Evolutionary conservation across 2,113 vertebrate species (phyloP).

Genomic region (Bos javanicus): DNA sequence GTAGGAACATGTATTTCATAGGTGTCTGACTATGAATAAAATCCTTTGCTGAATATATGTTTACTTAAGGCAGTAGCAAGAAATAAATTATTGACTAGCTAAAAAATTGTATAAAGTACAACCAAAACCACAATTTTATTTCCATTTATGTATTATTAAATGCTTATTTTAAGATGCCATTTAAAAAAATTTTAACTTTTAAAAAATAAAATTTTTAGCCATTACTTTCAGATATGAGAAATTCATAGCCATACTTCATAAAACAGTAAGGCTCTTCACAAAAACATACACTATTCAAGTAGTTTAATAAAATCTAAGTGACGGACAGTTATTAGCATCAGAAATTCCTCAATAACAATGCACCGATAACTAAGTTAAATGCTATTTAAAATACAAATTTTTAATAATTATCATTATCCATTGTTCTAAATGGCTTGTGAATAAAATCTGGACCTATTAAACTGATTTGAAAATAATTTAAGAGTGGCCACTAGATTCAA

Average conservation of each 20-base stretch:
- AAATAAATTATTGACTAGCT: not conserved
- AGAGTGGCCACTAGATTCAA: not conserved
- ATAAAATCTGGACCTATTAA: not conserved
- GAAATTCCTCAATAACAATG: not conserved
- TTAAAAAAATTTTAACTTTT: not conserved
- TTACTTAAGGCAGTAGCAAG: constrained; percentile 7
- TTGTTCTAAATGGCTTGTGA: not conserved
- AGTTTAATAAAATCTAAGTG: not conserved
- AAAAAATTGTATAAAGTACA: not conserved
- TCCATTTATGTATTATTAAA: not conserved
- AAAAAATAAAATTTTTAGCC: not conserved
- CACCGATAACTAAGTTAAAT: not conserved
- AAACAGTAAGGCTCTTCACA: not conserved
- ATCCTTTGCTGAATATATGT: not conserved
- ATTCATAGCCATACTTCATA: not conserved
- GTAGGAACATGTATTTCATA: constrained; percentile 27
- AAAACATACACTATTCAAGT: not conserved
- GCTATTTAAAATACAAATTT: not conserved
- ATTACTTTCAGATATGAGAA: not conserved
- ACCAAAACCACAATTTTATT: not conserved
- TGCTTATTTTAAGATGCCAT: not conserved
- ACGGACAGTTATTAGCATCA: not conserved
- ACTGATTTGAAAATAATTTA: constrained; percentile 16
- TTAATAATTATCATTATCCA: not conserved
- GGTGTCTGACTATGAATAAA: constrained; percentile 51